Percentiles rank a stretch among this genome's conserved stretches.
These are phyloP conservation scores for Torymus aiolomorphi DNA, from an alignment of 2,888 invertebrate genomes.

Conservation along the genomic window DNA sequence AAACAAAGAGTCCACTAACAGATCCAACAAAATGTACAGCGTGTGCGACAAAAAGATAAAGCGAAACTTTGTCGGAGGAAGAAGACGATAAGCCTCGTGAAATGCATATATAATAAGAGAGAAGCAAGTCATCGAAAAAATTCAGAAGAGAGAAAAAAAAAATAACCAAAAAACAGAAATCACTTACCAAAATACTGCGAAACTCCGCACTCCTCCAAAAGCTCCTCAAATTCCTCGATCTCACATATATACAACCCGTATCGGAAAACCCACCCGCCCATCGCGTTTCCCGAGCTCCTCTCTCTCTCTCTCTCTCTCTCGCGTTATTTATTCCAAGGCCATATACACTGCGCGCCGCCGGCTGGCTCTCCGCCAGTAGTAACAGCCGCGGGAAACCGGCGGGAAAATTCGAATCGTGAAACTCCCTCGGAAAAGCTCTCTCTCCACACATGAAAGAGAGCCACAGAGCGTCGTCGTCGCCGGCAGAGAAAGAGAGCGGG, in stretches of 20 bases:
- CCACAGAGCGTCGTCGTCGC: no score
- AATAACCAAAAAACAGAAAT: neutral
- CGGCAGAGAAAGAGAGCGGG: neutral
- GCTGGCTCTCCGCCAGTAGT: no score
- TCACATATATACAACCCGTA: no score
- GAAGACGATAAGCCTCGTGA: neutral
- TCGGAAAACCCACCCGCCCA: no score
- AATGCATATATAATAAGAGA: neutral
- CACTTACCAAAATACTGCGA: no score
- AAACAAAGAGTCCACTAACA: constrained; percentile 7
- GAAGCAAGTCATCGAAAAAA: neutral
- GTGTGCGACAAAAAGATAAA: constrained; percentile 12
- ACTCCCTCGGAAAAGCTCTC: neutral
- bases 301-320: no score
- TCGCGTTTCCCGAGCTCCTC: no score
- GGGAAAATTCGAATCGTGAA: neutral
- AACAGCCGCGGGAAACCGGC: neutral
- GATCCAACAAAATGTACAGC: no score
- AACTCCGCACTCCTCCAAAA: no score
- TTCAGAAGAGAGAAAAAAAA: neutral
- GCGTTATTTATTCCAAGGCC: neutral
- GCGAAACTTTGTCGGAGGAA: neutral
- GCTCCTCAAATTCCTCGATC: no score
- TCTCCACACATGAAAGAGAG: no score
- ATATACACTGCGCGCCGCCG: neutral